phyloP scores from a whole-genome alignment of 2,797 vertebrate species.

The Argentina silus region DNA sequence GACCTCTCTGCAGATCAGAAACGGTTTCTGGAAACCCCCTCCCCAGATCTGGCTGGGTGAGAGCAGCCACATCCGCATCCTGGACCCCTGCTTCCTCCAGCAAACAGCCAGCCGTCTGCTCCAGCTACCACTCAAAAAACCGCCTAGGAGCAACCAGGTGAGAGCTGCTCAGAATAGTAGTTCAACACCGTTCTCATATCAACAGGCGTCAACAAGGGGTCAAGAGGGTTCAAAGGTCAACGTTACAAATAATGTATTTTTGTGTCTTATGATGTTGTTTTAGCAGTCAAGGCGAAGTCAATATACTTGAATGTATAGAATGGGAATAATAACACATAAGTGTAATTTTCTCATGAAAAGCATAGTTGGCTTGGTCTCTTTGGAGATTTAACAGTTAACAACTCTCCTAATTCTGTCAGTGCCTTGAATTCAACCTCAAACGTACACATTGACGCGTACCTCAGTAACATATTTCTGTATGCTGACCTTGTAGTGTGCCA shows the following conservation, averaged over 20 bases:
- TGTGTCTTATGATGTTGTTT: not conserved
- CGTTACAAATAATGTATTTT: not conserved
- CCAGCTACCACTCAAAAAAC: constrained; percentile 69
- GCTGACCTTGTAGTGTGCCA: not conserved
- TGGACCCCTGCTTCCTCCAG: constrained; percentile 90
- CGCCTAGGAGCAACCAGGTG: constrained; percentile 82
- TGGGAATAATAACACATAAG: not conserved
- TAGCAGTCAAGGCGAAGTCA: not conserved
- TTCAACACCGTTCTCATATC: not conserved
- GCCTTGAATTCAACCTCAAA: not conserved
- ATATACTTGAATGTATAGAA: not conserved
- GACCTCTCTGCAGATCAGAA: constrained; percentile 72
- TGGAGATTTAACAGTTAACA: no score
- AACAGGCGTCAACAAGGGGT: not conserved
- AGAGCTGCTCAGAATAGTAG: constrained; percentile 24
- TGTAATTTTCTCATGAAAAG: no score
- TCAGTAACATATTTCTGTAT: not conserved
- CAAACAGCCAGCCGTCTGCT: constrained; percentile 88
- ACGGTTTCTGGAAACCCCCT: constrained; percentile 94
- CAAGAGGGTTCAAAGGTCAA: not conserved
- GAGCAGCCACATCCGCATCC: constrained; percentile 81
- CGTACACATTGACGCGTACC: not conserved
- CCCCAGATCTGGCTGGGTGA: constrained; percentile 89
- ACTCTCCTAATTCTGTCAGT: no score
- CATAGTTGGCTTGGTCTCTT: no score